Base-by-base conservation (phyloP, 2,797 vertebrate species). In the Crax fasciolata region DNA sequence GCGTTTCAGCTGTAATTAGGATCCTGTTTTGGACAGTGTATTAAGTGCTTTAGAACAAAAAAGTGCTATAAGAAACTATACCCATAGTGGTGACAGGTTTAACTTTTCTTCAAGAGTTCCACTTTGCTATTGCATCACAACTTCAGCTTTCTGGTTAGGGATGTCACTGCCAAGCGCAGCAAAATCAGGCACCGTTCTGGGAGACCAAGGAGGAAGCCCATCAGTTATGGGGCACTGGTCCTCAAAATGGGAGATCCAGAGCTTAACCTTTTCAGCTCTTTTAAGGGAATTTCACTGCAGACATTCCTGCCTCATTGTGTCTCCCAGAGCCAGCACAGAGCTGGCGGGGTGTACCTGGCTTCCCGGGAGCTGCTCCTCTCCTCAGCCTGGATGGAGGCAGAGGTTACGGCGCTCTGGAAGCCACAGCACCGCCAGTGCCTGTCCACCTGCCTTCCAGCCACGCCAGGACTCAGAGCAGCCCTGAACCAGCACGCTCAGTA, bases 21-120 rank as follows among this genome's bases (percentile, higher is more conserved):
- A 88, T 77, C 43, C 90, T 82, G 13, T 49, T 84, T 81, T 44
- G 86, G 74, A 92, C 81, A 89, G 84, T 0, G 0, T 32, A 77
- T 87, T 77, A 96, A 94, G 95, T 92, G 89, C 90, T 93, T 93
- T 41, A 94, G 87, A 95, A 96, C 87, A 77, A 80, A 96, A 96
- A 96, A 94, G 94, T 96, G 94, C 94, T 94, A 83, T 70, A 66
- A 76, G 27, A 86, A 90, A 87, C 27, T 55, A 46, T 9, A 67
- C 39, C 76, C 89, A 66, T 13, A 75, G 81, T 2, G 48, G 63
- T 52, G 86, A 71, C 63, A 77, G 81, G 48, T 61, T 86, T 32
- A 18, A 67, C 55, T 80, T 79, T 68, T 49, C 83, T 78, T 55
- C 11, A 4, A 46, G 28, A 84, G 20, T 72, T 84, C 27, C 62